Conservation (phyloP, 2,888 invertebrate species). For the Limnephilus rhombicus region DNA sequence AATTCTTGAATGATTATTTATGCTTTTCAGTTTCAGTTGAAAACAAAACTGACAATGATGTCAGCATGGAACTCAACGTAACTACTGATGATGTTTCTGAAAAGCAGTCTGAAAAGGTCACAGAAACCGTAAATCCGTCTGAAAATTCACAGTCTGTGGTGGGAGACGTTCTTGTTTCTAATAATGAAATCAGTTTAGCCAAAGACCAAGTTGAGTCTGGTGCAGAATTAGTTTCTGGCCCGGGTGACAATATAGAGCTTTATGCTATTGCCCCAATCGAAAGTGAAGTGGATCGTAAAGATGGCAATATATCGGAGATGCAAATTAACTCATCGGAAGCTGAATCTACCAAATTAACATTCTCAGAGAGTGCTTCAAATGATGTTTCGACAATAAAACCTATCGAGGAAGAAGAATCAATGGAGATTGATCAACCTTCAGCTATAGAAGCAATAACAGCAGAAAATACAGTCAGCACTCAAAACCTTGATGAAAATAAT, state of each 20-base stretch:
- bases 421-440: neutral
- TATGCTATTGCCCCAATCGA: neutral
- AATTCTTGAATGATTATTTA: conserved; percentile 86
- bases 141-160: neutral
- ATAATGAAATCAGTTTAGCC: neutral
- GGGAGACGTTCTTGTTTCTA: neutral
- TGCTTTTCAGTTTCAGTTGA: conserved; percentile 70
- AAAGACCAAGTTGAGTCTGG: neutral
- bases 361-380: neutral
- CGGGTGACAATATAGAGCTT: neutral
- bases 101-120: conserved; percentile 3
- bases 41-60: conserved; percentile 43
- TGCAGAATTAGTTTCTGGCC: neutral
- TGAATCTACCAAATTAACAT: neutral
- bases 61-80: conserved; percentile 35
- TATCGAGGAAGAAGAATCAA: neutral
- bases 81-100: conserved; percentile 14
- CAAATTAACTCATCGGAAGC: neutral
- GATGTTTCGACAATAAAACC: neutral
- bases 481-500: neutral
- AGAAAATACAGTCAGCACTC: neutral
- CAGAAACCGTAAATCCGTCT: neutral
- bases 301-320: neutral
- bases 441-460: neutral
- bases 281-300: neutral